These are phyloP conservation scores for Brachyhypopomus occidentalis DNA, from an alignment of 2,113 vertebrate genomes.

Conservation along the genomic window DNA sequence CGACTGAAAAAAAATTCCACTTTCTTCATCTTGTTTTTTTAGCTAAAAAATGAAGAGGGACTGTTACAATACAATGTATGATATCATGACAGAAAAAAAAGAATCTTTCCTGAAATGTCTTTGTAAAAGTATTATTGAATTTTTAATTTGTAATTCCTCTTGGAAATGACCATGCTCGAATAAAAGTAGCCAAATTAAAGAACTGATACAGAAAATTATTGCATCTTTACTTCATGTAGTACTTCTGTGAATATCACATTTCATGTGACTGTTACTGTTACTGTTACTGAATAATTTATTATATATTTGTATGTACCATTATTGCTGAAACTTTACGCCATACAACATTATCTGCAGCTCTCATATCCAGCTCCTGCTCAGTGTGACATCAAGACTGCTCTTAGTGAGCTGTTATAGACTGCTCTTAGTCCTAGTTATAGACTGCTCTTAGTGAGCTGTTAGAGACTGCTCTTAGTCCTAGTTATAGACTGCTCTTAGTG, in stretches of 20 bases:
- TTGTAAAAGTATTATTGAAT: slow-evolving; percentile 99
- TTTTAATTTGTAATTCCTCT: slow-evolving; percentile 99
- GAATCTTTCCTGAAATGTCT: slow-evolving; percentile 99
- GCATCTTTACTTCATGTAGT: not conserved
- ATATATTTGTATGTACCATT: not conserved
- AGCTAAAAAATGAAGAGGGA: slow-evolving; percentile 92
- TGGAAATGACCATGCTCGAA: slow-evolving; percentile 99
- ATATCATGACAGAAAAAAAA: slow-evolving; percentile 92
- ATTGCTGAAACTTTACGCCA: not conserved
- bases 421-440: no score
- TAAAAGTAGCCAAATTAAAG: slow-evolving; percentile 99
- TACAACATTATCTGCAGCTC: not conserved
- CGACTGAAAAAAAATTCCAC: slow-evolving; percentile 96
- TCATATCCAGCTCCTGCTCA: no score
- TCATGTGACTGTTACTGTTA: not conserved
- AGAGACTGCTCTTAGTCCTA: no score
- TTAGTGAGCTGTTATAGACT: no score
- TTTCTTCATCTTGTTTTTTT: slow-evolving; percentile 96
- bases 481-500: no score
- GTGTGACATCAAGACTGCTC: no score
- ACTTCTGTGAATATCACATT: no score
- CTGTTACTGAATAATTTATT: not conserved
- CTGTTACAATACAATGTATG: slow-evolving; percentile 99
- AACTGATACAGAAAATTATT: slow-evolving; percentile 54
- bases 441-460: no score